Evolutionary conservation across 2,797 vertebrate species (phyloP).

Genomic region (Poeciliopsis presidionis): DNA sequence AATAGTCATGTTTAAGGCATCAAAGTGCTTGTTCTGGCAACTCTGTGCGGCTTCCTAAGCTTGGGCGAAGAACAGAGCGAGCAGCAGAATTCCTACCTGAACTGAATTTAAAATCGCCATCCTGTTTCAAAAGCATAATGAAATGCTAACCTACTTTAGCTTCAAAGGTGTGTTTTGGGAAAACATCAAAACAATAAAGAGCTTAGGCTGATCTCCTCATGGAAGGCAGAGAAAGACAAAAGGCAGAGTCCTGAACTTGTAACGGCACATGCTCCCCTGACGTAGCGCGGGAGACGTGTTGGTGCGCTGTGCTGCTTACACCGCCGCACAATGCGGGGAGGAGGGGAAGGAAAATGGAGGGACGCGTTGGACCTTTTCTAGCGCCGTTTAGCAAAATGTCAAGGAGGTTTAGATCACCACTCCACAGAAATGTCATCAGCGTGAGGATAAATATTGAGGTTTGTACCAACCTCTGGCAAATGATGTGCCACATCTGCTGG

Average conservation of each 20-base stretch:
- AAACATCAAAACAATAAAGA: conserved; percentile 55
- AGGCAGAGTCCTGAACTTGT: conserved; percentile 48
- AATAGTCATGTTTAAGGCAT: conserved; percentile 11
- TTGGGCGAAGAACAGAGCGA: conserved; percentile 1
- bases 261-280: conserved; percentile 45
- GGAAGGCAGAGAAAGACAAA: conserved; percentile 45
- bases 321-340: conserved; percentile 62
- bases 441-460: conserved; percentile 33
- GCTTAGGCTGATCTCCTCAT: conserved; percentile 23
- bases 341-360: conserved; percentile 63
- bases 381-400: conserved; percentile 71
- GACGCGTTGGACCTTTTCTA: conserved; percentile 60
- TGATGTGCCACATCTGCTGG: conserved; percentile 1
- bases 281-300: conserved; percentile 27
- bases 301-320: conserved; percentile 47
- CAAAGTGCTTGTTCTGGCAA: neutral
- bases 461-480: conserved; percentile 14
- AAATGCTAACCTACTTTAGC: conserved; percentile 59
- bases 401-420: conserved; percentile 48
- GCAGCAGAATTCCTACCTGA: conserved; percentile 15
- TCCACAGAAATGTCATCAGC: conserved; percentile 58
- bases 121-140: conserved; percentile 44
- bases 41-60: conserved; percentile 3
- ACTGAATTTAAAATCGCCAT: conserved; percentile 4
- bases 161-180: conserved; percentile 56